Conservation (phyloP, 2,797 vertebrate species). For the Tragopan temminckii region DNA sequence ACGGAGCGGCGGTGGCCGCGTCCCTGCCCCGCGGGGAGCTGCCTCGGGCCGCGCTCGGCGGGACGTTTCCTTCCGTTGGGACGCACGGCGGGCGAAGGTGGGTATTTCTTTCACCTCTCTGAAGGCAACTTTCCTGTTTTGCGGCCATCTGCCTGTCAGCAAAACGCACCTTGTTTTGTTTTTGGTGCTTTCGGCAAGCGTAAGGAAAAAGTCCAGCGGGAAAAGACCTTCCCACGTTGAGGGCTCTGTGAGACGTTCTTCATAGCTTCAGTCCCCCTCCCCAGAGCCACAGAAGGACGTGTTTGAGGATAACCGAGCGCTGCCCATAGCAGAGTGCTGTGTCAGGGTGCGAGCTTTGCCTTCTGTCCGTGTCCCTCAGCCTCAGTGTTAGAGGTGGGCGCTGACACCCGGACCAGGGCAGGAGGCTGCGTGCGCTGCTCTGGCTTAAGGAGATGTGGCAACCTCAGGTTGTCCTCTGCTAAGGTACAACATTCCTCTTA, state of each 20-base stretch:
- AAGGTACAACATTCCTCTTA: not conserved
- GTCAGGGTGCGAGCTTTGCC: not conserved
- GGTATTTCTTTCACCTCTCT: accelerated
- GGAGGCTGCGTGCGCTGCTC: not conserved
- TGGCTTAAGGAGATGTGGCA: not conserved
- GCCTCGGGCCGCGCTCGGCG: too few species aligned
- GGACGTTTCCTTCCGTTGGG: too few species aligned
- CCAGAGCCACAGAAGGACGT: not conserved
- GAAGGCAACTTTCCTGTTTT: not conserved
- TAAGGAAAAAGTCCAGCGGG: not conserved
- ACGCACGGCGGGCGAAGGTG: accelerated
- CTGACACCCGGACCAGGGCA: not conserved
- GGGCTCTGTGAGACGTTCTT: not conserved
- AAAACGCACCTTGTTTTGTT: not conserved
- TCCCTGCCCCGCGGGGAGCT: too few species aligned
- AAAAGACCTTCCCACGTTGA: too few species aligned
- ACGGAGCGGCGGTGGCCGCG: too few species aligned
- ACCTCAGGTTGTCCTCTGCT: not conserved
- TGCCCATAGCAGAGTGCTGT: not conserved
- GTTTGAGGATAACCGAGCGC: not conserved
- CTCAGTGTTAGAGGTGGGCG: not conserved
- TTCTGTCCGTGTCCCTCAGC: not conserved
- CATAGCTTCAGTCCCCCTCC: not conserved
- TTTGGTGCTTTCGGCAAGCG: not conserved
- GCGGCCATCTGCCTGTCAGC: accelerated